Evolutionary conservation across 2,113 vertebrate species (phyloP), one percentile per base, ranked within the genome.

Genomic region (Forbesichthys papilliferus): DNA sequence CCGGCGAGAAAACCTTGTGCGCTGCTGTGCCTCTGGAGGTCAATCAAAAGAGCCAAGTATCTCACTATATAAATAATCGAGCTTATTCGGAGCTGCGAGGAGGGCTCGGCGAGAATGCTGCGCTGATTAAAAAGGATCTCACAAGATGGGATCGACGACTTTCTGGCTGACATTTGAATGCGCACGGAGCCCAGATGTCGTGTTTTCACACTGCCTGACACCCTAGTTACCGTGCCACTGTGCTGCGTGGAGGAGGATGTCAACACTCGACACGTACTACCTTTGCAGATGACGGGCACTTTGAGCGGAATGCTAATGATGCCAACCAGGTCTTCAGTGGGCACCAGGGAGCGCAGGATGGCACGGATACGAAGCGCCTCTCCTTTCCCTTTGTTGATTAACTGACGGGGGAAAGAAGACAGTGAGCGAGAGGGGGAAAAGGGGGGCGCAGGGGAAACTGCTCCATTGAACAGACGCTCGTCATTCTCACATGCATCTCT

Each of bases 331-430:
- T 99, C 98, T 70, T 99, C 95, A 0, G 93, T 98, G 10, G 97
- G 97, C 27, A 99, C 98, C n/a, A 99, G 87, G 63, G 98, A 99
- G 66, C 97, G 96, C 82, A 99, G 92, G 74, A 99, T 99, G 73
- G 98, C 97, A 61, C 98, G 93, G 66, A 99, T 98, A 70, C 98
- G 92, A 72, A 99, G 93, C 73, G 98, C 97, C 91, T 99, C 98
- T n/a, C 98, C 98, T 90, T 99, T 99, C 48, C 97, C 97, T 72
- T 98, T 96, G 88, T 96, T 96, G 90, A 99, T 99, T 68, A 99
- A 93, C 98, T 99, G 88, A 68, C 12, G 57, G 8, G 56, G 13
- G 48, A 57, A 16, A 65, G 46, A 51, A 58, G 11, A 0, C 61
- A 27, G 27, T 58, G 3, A 61, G 10, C 13, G 12, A 52, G 63